Evolutionary conservation across 1,140 invertebrate genomes (phyloP).

Genomic region (Zaprionus ornatus): DNA sequence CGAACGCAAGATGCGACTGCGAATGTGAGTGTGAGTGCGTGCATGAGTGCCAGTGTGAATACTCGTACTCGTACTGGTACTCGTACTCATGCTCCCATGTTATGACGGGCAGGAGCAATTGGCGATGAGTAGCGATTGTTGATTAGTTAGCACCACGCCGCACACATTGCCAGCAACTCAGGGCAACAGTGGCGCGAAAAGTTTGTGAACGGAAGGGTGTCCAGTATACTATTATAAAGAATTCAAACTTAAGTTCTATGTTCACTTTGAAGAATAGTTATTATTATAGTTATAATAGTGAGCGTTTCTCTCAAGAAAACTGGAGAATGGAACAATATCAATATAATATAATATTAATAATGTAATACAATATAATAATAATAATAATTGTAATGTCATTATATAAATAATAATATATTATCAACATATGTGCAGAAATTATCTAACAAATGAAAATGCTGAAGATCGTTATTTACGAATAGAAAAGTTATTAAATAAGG

Average conservation of each 20-base stretch:
- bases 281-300: too few species aligned
- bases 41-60: background rate
- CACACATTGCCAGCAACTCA: slow-evolving; percentile 30
- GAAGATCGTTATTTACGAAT: rapidly evolving
- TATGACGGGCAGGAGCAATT: slow-evolving; percentile 65
- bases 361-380: too few species aligned
- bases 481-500: too few species aligned
- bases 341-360: background rate
- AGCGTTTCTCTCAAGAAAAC: background rate
- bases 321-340: background rate
- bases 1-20: slow-evolving; percentile 38
- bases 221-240: too few species aligned
- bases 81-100: slow-evolving; percentile 48
- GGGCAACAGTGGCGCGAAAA: slow-evolving; percentile 28
- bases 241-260: too few species aligned
- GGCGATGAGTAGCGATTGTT: slow-evolving; percentile 32
- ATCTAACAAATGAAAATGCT: too few species aligned
- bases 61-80: background rate
- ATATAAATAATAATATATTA: too few species aligned
- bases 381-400: too few species aligned
- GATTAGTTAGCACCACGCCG: slow-evolving; percentile 40
- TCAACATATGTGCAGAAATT: too few species aligned
- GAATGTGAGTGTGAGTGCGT: slow-evolving; percentile 6
- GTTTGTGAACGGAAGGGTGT: background rate
- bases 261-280: too few species aligned